Base-by-base conservation (phyloP, 2,797 vertebrate species). In the Octomys mimax region DNA sequence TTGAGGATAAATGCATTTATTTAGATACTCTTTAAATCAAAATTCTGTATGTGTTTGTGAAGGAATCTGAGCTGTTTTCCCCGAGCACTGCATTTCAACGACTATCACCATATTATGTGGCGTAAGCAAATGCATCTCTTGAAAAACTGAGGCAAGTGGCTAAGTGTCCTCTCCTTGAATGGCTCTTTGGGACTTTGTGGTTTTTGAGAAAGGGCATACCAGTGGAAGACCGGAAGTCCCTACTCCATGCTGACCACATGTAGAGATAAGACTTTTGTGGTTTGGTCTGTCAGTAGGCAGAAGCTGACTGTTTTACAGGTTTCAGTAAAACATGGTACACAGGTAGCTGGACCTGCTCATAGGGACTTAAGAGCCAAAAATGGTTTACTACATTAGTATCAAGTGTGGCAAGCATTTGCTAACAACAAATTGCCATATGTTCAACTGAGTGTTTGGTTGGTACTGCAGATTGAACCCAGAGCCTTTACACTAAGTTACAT, bases 281-380 rank as follows among this genome's bases (percentile, higher is more conserved):
- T 68, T 28, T 7, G 13, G 9, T n/a, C 52, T 31, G 28, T 70
- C 10, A 49, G 1, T 0, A 9, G n/a, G 18, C 9, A 36, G 31
- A 42, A 4, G 12, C 28, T 73, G 24, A 85, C 14, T n/a, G 42
- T 52, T 28, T 85, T 36, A 88, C 2, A 57, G 31, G 13, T 81
- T 42, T 84, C 59, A 78, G 6, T 33, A 13, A 42, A 42, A 42
- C 42, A 42, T 42, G 42, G 13, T 46, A 18, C 28, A 49, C 26
- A 77, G 52, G 31, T 24, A 39, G n/a, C 61, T n/a, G 21, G 8
- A 10, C 13, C 46, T 84, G 19, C 33, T 42, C 2, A 36, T 42
- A 49, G 70, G 39, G 61, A 75, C 33, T 83, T 89, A 90, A 94
- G 70, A 93, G 86, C 64, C 89, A 52, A 61, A 82, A 71, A 33